Conservation (phyloP, 2,888 invertebrate species). For the Eilema sororculum region DNA sequence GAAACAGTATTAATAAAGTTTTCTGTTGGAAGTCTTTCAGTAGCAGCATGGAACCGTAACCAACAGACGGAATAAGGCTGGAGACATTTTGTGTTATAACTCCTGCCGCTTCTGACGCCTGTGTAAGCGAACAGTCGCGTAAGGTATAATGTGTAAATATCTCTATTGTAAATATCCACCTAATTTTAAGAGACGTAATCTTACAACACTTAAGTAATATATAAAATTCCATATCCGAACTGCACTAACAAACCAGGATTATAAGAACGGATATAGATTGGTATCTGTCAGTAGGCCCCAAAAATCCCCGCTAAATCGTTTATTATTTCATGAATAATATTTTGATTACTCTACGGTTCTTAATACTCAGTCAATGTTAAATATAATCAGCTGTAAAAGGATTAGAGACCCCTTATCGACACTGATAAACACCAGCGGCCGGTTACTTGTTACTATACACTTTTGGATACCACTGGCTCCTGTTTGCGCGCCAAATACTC, state of each 20-base stretch:
- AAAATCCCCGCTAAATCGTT: neutral
- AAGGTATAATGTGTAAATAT: too few species aligned
- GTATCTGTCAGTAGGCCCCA: neutral
- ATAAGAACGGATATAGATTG: neutral
- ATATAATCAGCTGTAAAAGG: neutral
- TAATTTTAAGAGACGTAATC: neutral
- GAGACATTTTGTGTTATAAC: too few species aligned
- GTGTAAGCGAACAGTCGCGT: too few species aligned
- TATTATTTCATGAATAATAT: neutral
- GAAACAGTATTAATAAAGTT: too few species aligned
- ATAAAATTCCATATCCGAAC: neutral
- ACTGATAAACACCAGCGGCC: constrained; percentile 4
- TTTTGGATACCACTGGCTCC: neutral
- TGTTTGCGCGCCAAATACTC: neutral
- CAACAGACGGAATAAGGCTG: too few species aligned
- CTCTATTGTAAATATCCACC: too few species aligned
- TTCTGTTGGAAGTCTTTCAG: too few species aligned
- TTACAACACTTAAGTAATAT: neutral
- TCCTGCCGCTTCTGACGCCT: too few species aligned
- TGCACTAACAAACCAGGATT: neutral
- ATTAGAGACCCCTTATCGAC: neutral
- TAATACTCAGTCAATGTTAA: neutral
- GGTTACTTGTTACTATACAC: neutral
- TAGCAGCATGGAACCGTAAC: too few species aligned
- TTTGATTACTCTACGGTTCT: neutral